Conservation (phyloP, 2,888 invertebrate genomes). For the Andrena dorsata region DNA sequence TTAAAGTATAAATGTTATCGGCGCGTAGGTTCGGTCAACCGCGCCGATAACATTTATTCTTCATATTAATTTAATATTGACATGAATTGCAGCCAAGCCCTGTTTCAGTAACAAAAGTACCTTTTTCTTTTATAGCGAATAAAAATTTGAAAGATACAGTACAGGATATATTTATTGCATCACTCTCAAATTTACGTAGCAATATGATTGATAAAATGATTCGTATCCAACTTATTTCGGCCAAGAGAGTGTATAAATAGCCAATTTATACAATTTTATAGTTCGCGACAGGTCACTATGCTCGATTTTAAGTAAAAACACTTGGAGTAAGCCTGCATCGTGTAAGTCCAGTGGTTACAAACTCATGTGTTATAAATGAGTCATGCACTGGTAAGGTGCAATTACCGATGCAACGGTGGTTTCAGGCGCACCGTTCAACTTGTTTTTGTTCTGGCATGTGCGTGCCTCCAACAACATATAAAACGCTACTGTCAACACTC, state of each 20-base stretch:
- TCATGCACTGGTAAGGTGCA: conserved; percentile 68
- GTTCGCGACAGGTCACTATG: background rate
- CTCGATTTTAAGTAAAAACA: conserved; percentile 7
- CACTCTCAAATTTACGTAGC: too few relatives aligned
- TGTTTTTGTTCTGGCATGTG: conserved; percentile 31
- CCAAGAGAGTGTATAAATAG: too few relatives aligned
- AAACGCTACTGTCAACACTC: conserved; percentile 30
- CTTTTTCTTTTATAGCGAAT: background rate
- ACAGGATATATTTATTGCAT: too few relatives aligned
- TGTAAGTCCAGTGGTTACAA: conserved; percentile 32
- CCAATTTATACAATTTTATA: background rate
- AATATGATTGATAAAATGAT: too few relatives aligned
- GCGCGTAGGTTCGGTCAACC: too few relatives aligned
- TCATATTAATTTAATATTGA: background rate
- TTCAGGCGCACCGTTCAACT: conserved; percentile 43
- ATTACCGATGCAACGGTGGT: conserved; percentile 68
- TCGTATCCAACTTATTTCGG: too few relatives aligned
- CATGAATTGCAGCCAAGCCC: background rate
- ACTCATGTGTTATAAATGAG: conserved; percentile 59
- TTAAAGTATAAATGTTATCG: too few relatives aligned
- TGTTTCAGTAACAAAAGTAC: background rate
- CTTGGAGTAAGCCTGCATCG: background rate
- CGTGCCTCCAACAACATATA: background rate
- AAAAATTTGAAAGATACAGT: too few relatives aligned
- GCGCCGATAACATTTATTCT: too few relatives aligned